Percentiles rank a stretch among this genome's conserved stretches.
phyloP scores from a whole-genome alignment of 1,140 invertebrate species.

The Lamellibrachia luymesi region DNA sequence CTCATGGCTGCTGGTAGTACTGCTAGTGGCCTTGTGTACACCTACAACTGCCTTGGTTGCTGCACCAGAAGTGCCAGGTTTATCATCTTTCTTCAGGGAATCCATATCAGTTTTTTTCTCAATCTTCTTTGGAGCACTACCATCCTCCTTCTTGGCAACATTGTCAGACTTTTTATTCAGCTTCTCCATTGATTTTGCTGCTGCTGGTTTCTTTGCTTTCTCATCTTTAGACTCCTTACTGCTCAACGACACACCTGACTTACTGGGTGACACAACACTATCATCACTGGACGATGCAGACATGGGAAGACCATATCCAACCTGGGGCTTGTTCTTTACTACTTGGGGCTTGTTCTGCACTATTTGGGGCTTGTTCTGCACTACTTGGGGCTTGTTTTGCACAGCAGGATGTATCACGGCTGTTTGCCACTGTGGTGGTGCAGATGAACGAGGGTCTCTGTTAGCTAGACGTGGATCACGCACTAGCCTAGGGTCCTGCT shows the following conservation, averaged over 20 bases:
- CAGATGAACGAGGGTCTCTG: slow-evolving; percentile 33
- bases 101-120: neutral
- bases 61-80: neutral
- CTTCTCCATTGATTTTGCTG: neutral
- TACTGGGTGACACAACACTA: neutral
- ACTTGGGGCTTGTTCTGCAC: too few relatives aligned
- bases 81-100: neutral
- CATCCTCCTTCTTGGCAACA: neutral
- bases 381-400: neutral
- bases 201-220: neutral
- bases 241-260: neutral
- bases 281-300: neutral
- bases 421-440: neutral
- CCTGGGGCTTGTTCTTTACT: too few relatives aligned
- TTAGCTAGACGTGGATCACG: slow-evolving; percentile 33
- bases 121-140: neutral
- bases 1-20: neutral
- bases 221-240: neutral
- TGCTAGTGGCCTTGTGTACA: neutral
- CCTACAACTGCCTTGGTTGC: neutral
- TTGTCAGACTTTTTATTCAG: neutral
- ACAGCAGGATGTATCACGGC: neutral
- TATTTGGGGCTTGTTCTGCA: neutral
- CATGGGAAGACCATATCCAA: neutral
- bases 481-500: slow-evolving; percentile 15